Evolutionary conservation across 1,140 invertebrate genomes (phyloP).

Genomic region (Neotoxoptera formosana): DNA sequence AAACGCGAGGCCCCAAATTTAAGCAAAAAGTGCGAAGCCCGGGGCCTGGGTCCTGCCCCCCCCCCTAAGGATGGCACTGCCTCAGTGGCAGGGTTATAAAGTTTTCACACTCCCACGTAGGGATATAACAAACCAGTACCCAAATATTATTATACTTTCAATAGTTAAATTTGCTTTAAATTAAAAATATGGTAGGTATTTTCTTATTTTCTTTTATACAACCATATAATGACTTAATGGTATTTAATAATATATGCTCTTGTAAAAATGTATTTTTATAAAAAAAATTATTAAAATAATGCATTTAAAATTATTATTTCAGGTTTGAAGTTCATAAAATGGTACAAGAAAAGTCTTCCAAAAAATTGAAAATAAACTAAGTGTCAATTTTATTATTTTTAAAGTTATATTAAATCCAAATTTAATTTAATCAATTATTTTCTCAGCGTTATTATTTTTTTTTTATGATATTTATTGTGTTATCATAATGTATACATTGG

Average conservation of each 20-base stretch:
- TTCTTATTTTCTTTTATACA: not conserved
- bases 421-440: not conserved
- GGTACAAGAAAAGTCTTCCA: not conserved
- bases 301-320: conserved; percentile 61
- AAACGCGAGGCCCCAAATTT: too few species aligned
- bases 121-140: too few species aligned
- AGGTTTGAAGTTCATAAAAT: conserved; percentile 55
- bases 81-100: too few species aligned
- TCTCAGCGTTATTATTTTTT: too few species aligned
- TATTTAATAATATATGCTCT: not conserved
- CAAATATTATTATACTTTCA: not conserved
- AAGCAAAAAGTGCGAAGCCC: too few species aligned
- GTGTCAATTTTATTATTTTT: not conserved
- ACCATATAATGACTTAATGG: too few species aligned
- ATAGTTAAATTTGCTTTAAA: not conserved
- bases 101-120: too few species aligned
- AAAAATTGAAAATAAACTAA: not conserved
- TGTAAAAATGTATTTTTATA: not conserved
- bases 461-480: not conserved
- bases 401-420: not conserved
- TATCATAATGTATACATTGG: not conserved
- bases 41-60: too few species aligned
- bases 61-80: too few species aligned
- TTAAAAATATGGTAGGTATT: not conserved
- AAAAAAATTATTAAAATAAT: not conserved